Base-by-base conservation (phyloP, 2,888 invertebrate genomes). In the Rapana venosa region DNA sequence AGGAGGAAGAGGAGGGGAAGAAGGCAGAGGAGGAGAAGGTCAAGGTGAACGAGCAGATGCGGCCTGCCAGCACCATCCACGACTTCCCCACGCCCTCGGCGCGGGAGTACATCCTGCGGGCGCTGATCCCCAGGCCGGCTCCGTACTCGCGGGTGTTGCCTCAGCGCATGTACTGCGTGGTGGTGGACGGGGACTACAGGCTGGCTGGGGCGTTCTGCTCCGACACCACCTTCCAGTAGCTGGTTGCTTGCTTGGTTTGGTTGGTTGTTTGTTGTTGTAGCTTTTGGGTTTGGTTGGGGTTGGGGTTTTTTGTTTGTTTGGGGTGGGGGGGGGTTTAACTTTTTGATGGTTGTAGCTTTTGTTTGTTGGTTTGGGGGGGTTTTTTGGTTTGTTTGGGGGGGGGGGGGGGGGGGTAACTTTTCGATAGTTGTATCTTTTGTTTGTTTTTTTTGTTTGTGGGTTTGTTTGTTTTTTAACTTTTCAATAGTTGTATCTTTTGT, bases 171-270 rank as follows among this genome's bases (percentile, higher is more conserved):
- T 97, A 97, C 92, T 98, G 97, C 26, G 97, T 97, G 92, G 96
- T 98, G 26, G 97, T 97, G 90, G 97, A 97, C 79, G 90, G 91
- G 22, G 97, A 97, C 87, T 97, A 97, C 92, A 96, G 98, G 92
- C 96, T 98, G 86, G 97, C 97, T 90, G 98, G 98, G 8, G 98
- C 98, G n/a, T 98, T 98, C 95, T 97, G 98, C 0, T 97, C 97
- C 93, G 98, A 98, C 94, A 97, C 97, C 0, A 97, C 97, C 87
- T 98, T 98, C 92, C 95, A 95, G 92, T 95, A 91, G 86, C 20
- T 11, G 17, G n/a, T 30, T 0, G 1, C 13, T 30, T 36, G 26
- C 6, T 47, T 47, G 8, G 47, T 47, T 83, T 36, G 36, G 36
- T 4, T 47, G 26, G 47, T 47, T 47, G 47, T 47, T 47, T 47